Evolutionary conservation across 2,113 vertebrate species (phyloP), one percentile per base, ranked within the genome.

Genomic region (Emberiza fucata): DNA sequence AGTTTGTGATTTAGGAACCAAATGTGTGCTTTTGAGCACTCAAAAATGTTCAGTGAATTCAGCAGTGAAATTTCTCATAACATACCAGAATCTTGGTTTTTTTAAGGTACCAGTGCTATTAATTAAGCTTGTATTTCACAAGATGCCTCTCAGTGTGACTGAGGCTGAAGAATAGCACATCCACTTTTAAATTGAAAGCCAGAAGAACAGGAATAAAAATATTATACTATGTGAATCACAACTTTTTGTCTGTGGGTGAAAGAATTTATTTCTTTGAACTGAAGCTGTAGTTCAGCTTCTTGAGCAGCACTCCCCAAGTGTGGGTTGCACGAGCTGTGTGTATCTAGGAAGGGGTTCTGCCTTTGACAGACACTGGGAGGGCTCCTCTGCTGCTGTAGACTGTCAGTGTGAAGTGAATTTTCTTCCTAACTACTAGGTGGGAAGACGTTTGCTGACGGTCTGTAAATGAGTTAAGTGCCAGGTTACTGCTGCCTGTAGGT

Each of bases 191-290:
- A 80, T 0, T 31, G 48, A 47, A 82, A 56, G 24, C 3, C 13
- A 44, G 39, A 76, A 72, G 2, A 71, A 47, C 3, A 29, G 33
- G 57, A 82, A 33, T 60, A 17, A 82, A 37, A 53, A 35, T 60
- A 10, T 11, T 44, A 23, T 5, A 9, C 17, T 17, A 2, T 0
- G 0, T 54, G 18, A 73, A n/a, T 28, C 2, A 0, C 35, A 56
- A 13, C 6, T 61, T 65, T 68, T 86, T 40, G 24, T 24, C 14
- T 20, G 33, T 39, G 51, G 17, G 35, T 71, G 25, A 23, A 65
- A 42, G 8, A 69, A 48, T 44, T 72, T 42, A 16, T 6, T 70
- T 84, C 14, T 72, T 76, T 25, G 39, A 76, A 77, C 37, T 51
- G 24, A 40, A 80, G 21, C 47, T 56, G 22, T 51, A 28, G 11